Base-by-base conservation (phyloP, 1,140 invertebrate species). In the Platyura marginata region DNA sequence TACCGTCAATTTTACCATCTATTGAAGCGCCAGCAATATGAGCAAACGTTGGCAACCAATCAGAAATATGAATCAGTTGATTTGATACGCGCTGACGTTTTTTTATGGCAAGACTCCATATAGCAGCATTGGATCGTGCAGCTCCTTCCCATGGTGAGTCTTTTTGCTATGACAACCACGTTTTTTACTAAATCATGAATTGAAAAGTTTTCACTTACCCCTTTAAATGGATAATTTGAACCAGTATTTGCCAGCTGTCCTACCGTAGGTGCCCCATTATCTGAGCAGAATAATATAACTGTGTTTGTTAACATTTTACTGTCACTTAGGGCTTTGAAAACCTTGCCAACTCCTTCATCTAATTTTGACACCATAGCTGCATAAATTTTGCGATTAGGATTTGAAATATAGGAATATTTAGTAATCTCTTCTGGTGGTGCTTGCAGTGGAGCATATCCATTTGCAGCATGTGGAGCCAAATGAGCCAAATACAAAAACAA, bases 131-230 rank as follows among this genome's bases (percentile, higher is more conserved):
- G 1, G 77, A 79, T 48, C 85, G 67, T 0, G 82, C 70, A 2
- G 79, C 88, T 11, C 89, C 89, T 64, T 94, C 88, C 75, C 80
- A 93, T 1, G 81, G 67, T n/a, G 77, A 77, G 44, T 74, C 71
- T 65, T 94, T 93, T 44, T 69, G 62, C 57, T 61, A 32, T 29
- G 6, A n/a, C 6, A 13, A n/a, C 42, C 20, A 23, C 21, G 23
- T 15, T 5, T 41, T 25, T 15, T 18, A 21, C 18, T 18, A 42
- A 21, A 21, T 29, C 25, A 8, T 29, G 6, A 8, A 6, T 29
- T 13, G 25, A 6, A 6, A 13, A 29, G 13, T 29, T 6, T 13
- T 29, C 6, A 29, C 6, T 29, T 65, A 85, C 79, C 34, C 86
- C 86, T 62, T 81, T 72, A 0, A 93, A 63, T 32, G 89, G 89